These are phyloP conservation scores for Cinara cedri DNA, from an alignment of 2,888 invertebrate genomes.

Conservation along the genomic window DNA sequence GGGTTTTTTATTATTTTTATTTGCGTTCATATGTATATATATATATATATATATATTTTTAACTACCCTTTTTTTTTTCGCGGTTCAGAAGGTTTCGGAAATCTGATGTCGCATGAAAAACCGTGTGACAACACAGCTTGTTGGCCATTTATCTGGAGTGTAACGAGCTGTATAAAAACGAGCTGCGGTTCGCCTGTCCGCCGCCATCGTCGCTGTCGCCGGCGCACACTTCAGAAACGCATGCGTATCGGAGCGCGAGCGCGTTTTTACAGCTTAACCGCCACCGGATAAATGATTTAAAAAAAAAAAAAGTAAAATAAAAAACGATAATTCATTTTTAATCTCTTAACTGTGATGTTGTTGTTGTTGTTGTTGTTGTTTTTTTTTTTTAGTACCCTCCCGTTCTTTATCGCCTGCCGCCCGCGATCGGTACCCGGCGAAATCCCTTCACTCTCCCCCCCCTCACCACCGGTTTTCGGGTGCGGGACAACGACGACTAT, in stretches of 20 bases:
- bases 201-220: neutral
- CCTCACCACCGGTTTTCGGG: neutral
- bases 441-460: no score
- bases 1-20: neutral
- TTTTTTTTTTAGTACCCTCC: neutral
- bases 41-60: constrained; percentile 24
- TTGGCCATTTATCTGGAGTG: constrained; percentile 54
- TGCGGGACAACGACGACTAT: neutral
- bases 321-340: constrained; percentile 55
- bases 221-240: neutral
- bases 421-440: neutral
- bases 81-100: constrained; percentile 42
- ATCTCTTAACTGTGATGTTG: constrained; percentile 37
- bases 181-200: constrained; percentile 37
- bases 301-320: neutral
- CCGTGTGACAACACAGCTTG: constrained; percentile 52
- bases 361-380: no score
- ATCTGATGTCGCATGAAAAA: constrained; percentile 52
- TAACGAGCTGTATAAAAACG: constrained; percentile 54
- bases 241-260: neutral
- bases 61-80: constrained; percentile 35
- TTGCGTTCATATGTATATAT: neutral
- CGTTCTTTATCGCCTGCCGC: neutral
- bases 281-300: constrained; percentile 28
- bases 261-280: constrained; percentile 25